Evolutionary conservation across 1,140 invertebrate genomes (phyloP).

Genomic region (Zaprionus gabonicus): DNA sequence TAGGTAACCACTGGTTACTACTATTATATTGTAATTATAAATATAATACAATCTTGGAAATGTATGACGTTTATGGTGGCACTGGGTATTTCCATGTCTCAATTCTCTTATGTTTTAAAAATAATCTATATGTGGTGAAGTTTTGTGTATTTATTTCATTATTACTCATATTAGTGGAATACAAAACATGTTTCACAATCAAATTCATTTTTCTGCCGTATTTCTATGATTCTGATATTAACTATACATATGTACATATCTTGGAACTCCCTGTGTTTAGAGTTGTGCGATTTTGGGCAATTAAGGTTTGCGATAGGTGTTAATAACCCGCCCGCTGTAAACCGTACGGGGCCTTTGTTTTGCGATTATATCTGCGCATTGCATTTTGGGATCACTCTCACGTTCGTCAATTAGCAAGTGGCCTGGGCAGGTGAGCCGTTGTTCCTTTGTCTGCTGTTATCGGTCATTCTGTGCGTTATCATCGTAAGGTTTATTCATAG

Average conservation of each 20-base stretch:
- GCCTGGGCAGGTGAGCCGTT: neutral
- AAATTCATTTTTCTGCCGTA: no score
- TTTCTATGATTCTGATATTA: no score
- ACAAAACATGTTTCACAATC: no score
- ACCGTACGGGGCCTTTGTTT: neutral
- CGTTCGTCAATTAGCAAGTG: conserved; percentile 6
- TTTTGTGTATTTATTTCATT: no score
- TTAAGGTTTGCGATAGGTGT: neutral
- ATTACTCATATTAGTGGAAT: no score
- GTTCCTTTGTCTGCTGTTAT: neutral
- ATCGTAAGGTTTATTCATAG: neutral
- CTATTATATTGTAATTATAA: no score
- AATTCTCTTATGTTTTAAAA: no score
- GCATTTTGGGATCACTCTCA: neutral
- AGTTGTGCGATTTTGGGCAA: neutral
- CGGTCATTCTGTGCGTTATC: conserved; percentile 1
- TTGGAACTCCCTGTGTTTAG: neutral
- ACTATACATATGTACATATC: neutral
- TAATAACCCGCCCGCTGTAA: neutral
- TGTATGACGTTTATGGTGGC: no score
- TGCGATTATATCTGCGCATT: conserved; percentile 2
- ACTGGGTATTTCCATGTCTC: no score
- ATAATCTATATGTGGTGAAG: no score
- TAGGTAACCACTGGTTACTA: no score
- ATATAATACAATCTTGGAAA: no score